Evolutionary conservation across 2,113 vertebrate species (phyloP), one percentile per base, ranked within the genome.

Genomic region (Crotophaga sulcirostris): DNA sequence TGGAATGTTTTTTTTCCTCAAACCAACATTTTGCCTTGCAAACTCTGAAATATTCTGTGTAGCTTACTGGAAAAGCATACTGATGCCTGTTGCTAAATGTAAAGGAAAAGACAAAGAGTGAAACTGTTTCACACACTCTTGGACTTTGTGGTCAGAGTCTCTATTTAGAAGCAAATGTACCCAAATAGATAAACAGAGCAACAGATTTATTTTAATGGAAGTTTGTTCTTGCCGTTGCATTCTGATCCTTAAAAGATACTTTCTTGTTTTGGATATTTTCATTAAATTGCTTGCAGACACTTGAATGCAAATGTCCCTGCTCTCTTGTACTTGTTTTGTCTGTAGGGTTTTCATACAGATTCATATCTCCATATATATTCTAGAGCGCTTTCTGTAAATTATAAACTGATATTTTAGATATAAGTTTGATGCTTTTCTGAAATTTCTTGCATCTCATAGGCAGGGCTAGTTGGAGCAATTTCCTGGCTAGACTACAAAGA

Each of bases 1-100:
- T 59, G 88, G 76, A 88, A 84, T 80, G 51, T 86, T 96, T 90
- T 75, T 92, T 88, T 63, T 67, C 29, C 88, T 90, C 63, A 84
- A 49, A 93, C 72, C 86, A 86, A 49, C 63, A 8, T 90, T 94
- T 83, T 88, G 78, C 63, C 64, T 80, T 84, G 51, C 79, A 84
- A 66, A 55, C 17, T 42, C 38, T 90, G 75, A 76, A 79, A 60
- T 47, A 33, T 3, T 28, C 49, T 31, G 38, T 79, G 70, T 67
- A 83, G 49, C 79, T 93, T 52, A 73, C 83, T 76, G 75, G 67
- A 79, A 73, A 77, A 83, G 47, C 26, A 49, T 40, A 18, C 44
- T 8, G 9, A 20, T 92, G 38, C 54, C 24, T 33, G 13, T 85
- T 80, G n/a, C 24, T 74, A 25, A 52, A 60, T 44, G 63, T 33